Base-by-base conservation (phyloP, 2,888 invertebrate species). In the Rhagophthalmus giganteus region DNA sequence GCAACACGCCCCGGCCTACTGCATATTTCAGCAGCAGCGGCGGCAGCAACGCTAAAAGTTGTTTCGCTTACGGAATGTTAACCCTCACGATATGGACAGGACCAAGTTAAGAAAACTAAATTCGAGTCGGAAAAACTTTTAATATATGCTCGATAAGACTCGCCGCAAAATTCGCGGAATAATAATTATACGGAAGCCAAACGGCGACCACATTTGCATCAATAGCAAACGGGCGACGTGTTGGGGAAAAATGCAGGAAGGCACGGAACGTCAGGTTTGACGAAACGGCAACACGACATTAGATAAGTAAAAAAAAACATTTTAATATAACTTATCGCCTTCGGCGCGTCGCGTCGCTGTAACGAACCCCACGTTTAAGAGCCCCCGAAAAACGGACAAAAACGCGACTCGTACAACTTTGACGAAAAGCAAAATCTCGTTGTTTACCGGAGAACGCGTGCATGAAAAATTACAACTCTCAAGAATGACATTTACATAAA, bases 1-100 rank as follows among this genome's bases (percentile, higher is more conserved):
- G 46, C 51, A 44, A 14, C 42, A 40, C 38, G 26, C 38, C 42
- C 33, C 34, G 33, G 33, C 45, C 54, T 54, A 49, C 37, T 54
- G 54, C 54, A 54, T 54, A 54, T 54, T 54, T 54, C 45, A 54
- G 50, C 31, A 51, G 50, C 38, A 32, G 27, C 45, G 50, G 50
- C 31, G 45, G 50, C 38, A 32, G 27, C n/a, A 40, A 20, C 20
- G 20, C 16, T 30, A 15, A 13, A 46, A 31, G 31, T 37, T 33
- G 31, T 32, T 27, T 20, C 27, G 33, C 44, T 44, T 44, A 50
- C 39, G 31, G 33, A 44, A 51, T 39, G 44, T 50, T 50, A 38
- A 50, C 8, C 28, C 20, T 13, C 30, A 8, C 13, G 6, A 32
- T 14, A 9, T 20, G 32, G 14, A 32, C n/a, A n/a, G 15, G 32